Conservation (phyloP, 2,888 invertebrate genomes). For the Alitta virens region DNA sequence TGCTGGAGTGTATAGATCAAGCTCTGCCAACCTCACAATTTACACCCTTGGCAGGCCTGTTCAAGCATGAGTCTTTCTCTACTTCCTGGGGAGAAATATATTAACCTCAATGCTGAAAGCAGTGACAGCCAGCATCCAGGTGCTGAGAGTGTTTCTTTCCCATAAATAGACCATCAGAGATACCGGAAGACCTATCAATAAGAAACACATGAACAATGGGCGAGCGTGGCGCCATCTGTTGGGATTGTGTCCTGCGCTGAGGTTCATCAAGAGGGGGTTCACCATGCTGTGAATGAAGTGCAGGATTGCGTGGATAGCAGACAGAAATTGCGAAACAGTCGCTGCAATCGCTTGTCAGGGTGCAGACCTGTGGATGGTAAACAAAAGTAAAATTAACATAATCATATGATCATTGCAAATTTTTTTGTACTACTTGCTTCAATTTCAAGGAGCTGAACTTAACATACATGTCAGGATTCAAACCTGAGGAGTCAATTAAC, state of each 20-base stretch:
- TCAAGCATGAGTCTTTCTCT: no score
- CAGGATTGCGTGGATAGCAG: constrained; percentile 80
- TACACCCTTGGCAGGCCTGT: no score
- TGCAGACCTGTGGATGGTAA: no score
- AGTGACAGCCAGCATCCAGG: constrained; percentile 61
- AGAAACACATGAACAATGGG: constrained; percentile 54
- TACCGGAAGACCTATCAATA: constrained; percentile 57
- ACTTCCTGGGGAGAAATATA: no score
- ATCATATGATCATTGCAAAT: no score
- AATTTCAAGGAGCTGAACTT: no score
- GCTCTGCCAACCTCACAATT: no score
- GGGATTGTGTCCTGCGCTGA: constrained; percentile 58
- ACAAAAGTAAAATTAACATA: no score
- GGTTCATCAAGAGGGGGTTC: constrained; percentile 60
- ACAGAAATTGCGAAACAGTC: constrained; percentile 87
- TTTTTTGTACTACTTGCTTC: no score
- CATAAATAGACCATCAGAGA: constrained; percentile 58
- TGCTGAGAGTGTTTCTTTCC: constrained; percentile 58
- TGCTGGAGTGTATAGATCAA: no score
- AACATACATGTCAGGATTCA: no score
- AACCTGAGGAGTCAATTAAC: no score
- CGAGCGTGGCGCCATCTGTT: constrained; percentile 54
- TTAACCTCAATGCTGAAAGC: constrained; percentile 21
- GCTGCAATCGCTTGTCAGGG: constrained; percentile 80
- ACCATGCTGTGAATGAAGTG: constrained; percentile 53